Evolutionary conservation across 2,797 vertebrate genomes (phyloP).

Genomic region (Huso huso): DNA sequence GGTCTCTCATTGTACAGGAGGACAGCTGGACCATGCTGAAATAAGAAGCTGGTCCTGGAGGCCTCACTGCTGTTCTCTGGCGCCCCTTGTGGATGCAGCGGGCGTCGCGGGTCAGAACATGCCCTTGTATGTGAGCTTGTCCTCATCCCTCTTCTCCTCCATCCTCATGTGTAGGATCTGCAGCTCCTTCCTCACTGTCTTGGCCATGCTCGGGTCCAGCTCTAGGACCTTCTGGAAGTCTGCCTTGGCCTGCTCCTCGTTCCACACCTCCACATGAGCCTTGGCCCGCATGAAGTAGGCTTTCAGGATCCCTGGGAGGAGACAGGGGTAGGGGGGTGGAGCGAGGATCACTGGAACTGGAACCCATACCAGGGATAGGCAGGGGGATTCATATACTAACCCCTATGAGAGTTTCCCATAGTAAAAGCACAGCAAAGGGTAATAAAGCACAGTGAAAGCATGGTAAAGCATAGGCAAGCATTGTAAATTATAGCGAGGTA

Average conservation of each 20-base stretch:
- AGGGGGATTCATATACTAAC: too few species aligned
- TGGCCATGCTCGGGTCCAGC: conserved; percentile 68
- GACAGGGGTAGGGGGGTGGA: background rate
- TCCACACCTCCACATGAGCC: conserved; percentile 78
- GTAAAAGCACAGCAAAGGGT: too few species aligned
- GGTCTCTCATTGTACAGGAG: too few species aligned
- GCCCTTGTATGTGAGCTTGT: conserved; percentile 63
- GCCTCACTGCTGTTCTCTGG: background rate
- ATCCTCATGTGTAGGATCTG: conserved; percentile 64
- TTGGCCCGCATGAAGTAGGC: conserved; percentile 74
- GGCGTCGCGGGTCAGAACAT: conserved; percentile 51
- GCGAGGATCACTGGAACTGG: too few species aligned
- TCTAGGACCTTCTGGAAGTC: conserved; percentile 76
- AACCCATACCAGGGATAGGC: too few species aligned
- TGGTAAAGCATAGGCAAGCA: too few species aligned
- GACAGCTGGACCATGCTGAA: too few species aligned
- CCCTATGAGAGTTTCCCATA: too few species aligned
- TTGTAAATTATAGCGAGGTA: too few species aligned
- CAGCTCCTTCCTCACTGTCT: conserved; percentile 63
- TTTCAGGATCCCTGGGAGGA: conserved; percentile 57
- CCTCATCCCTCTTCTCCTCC: conserved; percentile 73
- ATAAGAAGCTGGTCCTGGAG: too few species aligned
- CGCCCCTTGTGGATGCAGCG: too few species aligned
- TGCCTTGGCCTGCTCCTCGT: conserved; percentile 68
- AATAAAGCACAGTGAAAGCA: too few species aligned